A percentile compares a stretch with the other conserved stretches of the same genome.
These are phyloP conservation scores for Galemys pyrenaicus DNA, from an alignment of 2,113 vertebrate genomes.

Conservation along the genomic window DNA sequence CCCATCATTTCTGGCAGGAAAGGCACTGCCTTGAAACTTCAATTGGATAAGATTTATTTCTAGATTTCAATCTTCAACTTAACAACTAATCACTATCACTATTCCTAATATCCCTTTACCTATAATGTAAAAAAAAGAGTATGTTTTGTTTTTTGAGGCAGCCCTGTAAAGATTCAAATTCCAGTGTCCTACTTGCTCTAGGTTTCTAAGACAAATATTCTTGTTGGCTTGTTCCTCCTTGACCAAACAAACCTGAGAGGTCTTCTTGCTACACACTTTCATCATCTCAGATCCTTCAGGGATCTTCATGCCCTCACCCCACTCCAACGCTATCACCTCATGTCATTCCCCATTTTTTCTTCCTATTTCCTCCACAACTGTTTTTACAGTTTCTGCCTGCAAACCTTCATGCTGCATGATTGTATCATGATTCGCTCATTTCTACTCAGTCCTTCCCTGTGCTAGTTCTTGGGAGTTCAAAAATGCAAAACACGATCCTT, in stretches of 20 bases:
- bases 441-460: not conserved
- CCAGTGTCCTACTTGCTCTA: not conserved
- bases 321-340: not conserved
- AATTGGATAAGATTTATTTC: not conserved
- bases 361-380: not conserved
- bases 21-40: constrained; percentile 9
- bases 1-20: not conserved
- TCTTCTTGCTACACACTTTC: not conserved
- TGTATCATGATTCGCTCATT: not conserved
- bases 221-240: not conserved
- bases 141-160: not conserved
- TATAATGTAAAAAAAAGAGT: not conserved
- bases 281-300: not conserved
- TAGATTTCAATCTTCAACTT: not conserved
- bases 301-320: not conserved
- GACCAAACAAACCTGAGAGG: not conserved
- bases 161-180: not conserved
- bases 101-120: not conserved
- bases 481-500: not conserved
- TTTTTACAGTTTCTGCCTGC: not conserved
- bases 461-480: not conserved
- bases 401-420: not conserved
- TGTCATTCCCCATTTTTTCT: not conserved
- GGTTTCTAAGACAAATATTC: not conserved
- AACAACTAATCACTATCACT: not conserved